phyloP scores from a whole-genome alignment of 2,113 vertebrate genomes.

The Chionodraco myersi region DNA sequence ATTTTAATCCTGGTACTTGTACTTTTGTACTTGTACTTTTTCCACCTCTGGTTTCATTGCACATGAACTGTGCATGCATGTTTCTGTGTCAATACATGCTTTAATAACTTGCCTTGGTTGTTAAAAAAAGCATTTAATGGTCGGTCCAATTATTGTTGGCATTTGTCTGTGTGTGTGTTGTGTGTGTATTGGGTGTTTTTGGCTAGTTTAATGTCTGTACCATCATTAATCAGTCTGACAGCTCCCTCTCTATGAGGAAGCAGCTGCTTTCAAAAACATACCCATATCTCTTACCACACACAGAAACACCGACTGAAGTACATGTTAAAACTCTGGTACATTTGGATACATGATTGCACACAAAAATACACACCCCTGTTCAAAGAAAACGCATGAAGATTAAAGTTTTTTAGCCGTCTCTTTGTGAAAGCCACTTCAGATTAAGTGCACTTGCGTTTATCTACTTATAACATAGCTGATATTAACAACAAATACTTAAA shows the following conservation, averaged over 20 bases:
- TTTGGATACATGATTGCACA: not conserved
- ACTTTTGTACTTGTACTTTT: not conserved
- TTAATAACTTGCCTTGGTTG: conserved; percentile 1
- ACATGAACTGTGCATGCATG: not conserved
- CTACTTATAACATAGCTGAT: conserved; percentile 18
- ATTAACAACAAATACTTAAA: not conserved
- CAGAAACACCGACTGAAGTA: not conserved
- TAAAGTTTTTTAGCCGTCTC: conserved; percentile 16
- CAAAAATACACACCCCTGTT: not conserved
- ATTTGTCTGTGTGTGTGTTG: not conserved
- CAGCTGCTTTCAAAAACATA: conserved; percentile 35
- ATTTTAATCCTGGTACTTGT: not conserved
- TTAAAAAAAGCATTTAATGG: not conserved
- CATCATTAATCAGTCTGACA: conserved; percentile 44
- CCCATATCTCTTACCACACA: not conserved
- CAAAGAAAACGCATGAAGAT: conserved; percentile 9
- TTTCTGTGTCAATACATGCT: not conserved
- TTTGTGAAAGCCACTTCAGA: conserved; percentile 47
- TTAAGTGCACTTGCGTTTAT: conserved; percentile 33
- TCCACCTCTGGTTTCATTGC: not conserved
- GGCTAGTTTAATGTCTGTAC: not conserved
- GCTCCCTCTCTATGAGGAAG: conserved; percentile 31
- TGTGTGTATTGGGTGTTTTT: conserved; percentile 7
- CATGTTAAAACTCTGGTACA: conserved; percentile 1
- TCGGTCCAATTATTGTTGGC: no score